Conservation (phyloP, 1,140 invertebrate genomes). For the Aphaenogaster ashmeadi region DNA sequence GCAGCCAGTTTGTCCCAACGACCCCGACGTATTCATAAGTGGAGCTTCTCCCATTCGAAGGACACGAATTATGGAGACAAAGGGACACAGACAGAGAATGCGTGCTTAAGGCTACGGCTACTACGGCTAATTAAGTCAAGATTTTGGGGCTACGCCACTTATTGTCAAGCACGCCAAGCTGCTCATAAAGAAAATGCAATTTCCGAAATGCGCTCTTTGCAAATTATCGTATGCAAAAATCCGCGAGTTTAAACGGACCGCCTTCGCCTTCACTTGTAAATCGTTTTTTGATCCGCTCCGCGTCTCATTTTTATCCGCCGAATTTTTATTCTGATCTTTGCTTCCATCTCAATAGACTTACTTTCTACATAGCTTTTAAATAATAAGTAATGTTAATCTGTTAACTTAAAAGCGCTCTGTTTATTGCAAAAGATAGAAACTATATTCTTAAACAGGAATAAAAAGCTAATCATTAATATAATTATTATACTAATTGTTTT, state of each 20-base stretch:
- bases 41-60: constrained; percentile 60
- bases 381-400: constrained; percentile 3
- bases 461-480: background rate
- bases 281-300: background rate
- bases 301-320: constrained; percentile 6
- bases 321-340: background rate
- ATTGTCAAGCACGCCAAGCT: constrained; percentile 3
- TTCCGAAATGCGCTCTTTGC: constrained; percentile 29
- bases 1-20: constrained; percentile 58
- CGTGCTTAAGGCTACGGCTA: constrained; percentile 52
- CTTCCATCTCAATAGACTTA: background rate
- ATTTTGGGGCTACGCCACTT: constrained; percentile 14
- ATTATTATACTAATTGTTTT: background rate
- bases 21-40: constrained; percentile 70
- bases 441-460: background rate
- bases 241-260: background rate
- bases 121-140: constrained; percentile 67
- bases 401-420: background rate
- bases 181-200: constrained; percentile 31
- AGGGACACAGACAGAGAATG: constrained; percentile 49
- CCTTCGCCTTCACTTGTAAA: background rate
- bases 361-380: constrained; percentile 23
- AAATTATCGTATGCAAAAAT: constrained; percentile 16
- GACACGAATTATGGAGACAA: constrained; percentile 65
- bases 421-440: background rate